Percentiles rank a stretch among this genome's conserved stretches.
These are phyloP conservation scores for Tonatia bakeri DNA, from an alignment of 2,113 vertebrate species.

Conservation along the genomic window DNA sequence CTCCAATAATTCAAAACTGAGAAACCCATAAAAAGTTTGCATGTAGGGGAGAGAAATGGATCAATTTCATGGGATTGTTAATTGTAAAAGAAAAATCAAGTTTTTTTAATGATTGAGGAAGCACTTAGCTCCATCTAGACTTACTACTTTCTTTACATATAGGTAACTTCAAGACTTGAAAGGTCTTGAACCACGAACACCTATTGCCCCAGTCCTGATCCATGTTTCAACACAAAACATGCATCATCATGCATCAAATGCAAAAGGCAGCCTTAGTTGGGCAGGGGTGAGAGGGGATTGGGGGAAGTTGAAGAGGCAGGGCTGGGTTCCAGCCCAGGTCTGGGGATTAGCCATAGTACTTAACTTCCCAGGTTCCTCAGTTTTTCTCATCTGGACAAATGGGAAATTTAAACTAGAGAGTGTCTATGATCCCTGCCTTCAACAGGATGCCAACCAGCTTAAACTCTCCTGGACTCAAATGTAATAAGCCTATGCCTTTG, in stretches of 20 bases:
- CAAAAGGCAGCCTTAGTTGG: not conserved
- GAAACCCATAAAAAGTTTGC: not conserved
- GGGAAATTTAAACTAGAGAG: not conserved
- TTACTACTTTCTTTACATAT: not conserved
- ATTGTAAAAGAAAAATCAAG: not conserved
- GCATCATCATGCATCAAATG: not conserved
- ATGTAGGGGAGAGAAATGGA: not conserved
- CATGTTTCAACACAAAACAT: not conserved
- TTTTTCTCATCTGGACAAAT: constrained; percentile 12
- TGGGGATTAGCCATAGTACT: not conserved
- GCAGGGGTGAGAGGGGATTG: no score
- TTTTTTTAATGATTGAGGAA: not conserved
- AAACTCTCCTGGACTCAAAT: not conserved
- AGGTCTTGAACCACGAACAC: not conserved
- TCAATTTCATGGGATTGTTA: not conserved
- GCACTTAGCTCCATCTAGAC: not conserved
- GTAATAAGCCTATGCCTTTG: not conserved
- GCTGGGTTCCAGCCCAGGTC: not conserved
- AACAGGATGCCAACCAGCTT: not conserved
- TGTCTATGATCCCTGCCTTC: not conserved
- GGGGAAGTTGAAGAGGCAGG: not conserved
- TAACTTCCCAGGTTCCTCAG: not conserved
- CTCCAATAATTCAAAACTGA: not conserved
- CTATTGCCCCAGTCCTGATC: not conserved
- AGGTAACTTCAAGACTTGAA: not conserved